Percentiles rank a stretch among this genome's conserved stretches.
phyloP scores from a whole-genome alignment of 1,140 invertebrate genomes.

The Papilio aristodemus region DNA sequence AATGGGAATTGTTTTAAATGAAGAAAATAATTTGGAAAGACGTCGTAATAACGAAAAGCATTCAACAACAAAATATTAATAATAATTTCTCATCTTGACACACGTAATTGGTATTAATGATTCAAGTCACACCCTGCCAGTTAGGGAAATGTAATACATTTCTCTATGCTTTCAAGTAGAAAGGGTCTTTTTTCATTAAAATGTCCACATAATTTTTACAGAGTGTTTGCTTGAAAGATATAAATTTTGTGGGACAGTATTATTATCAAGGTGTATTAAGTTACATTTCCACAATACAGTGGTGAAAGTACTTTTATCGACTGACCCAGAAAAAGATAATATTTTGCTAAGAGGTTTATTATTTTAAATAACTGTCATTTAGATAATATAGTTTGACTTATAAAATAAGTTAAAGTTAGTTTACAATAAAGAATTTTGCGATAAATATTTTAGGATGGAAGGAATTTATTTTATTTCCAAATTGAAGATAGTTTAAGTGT shows the following conservation, averaged over 20 bases:
- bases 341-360: too few relatives aligned
- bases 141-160: constrained; percentile 26
- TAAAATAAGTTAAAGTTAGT: too few relatives aligned
- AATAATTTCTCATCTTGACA: constrained; percentile 27
- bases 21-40: not conserved
- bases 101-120: constrained; percentile 28
- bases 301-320: not conserved
- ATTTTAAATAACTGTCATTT: too few relatives aligned
- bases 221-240: constrained; percentile 9
- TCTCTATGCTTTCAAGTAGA: constrained; percentile 20
- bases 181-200: constrained; percentile 25
- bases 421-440: too few relatives aligned
- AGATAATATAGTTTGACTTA: too few relatives aligned
- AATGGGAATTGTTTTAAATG: not conserved
- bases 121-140: constrained; percentile 17
- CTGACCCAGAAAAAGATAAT: too few relatives aligned
- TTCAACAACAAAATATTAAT: constrained; percentile 19
- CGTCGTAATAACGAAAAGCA: constrained; percentile 4
- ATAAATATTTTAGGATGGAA: too few relatives aligned
- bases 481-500: too few relatives aligned
- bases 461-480: too few relatives aligned
- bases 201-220: constrained; percentile 16
- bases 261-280: not conserved
- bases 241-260: not conserved
- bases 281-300: not conserved